Conservation (phyloP, 2,888 invertebrate species). For the Cheilosia soror region DNA sequence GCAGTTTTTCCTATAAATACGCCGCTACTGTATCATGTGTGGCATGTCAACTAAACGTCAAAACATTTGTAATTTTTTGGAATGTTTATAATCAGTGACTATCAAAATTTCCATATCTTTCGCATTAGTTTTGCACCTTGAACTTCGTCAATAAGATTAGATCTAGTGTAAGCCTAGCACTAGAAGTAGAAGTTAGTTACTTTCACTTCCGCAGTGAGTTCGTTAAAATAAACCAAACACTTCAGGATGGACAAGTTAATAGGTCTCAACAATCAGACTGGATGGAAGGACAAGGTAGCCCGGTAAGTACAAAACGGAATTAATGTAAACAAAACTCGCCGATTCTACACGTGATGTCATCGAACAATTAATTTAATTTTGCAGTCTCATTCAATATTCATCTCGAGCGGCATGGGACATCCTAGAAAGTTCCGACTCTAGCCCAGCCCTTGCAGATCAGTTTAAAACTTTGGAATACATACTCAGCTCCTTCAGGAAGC, state of each 20-base stretch:
- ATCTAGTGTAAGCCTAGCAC: background rate
- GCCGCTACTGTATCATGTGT: constrained; percentile 27
- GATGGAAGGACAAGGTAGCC: constrained; percentile 83
- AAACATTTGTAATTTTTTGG: constrained; percentile 1
- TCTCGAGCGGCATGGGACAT: constrained; percentile 92
- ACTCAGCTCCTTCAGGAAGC: constrained; percentile 93
- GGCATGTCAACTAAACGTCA: constrained; percentile 14
- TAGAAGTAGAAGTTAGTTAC: background rate
- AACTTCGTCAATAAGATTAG: constrained; percentile 27
- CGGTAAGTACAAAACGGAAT: constrained; percentile 77
- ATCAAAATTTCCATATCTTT: constrained; percentile 24
- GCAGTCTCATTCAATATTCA: constrained; percentile 92
- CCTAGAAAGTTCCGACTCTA: constrained; percentile 85
- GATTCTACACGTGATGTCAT: constrained; percentile 28
- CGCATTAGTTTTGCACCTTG: constrained; percentile 43
- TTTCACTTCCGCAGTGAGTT: background rate
- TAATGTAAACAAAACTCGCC: constrained; percentile 30
- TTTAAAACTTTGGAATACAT: constrained; percentile 92
- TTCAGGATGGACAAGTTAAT: constrained; percentile 81
- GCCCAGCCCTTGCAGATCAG: constrained; percentile 88
- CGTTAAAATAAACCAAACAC: background rate
- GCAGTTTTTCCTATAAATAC: background rate
- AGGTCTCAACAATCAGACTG: constrained; percentile 81
- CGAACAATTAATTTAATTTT: background rate
- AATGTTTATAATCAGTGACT: constrained; percentile 43